phyloP scores from a whole-genome alignment of 2,888 invertebrate species.

The Lamellibrachia columna region DNA sequence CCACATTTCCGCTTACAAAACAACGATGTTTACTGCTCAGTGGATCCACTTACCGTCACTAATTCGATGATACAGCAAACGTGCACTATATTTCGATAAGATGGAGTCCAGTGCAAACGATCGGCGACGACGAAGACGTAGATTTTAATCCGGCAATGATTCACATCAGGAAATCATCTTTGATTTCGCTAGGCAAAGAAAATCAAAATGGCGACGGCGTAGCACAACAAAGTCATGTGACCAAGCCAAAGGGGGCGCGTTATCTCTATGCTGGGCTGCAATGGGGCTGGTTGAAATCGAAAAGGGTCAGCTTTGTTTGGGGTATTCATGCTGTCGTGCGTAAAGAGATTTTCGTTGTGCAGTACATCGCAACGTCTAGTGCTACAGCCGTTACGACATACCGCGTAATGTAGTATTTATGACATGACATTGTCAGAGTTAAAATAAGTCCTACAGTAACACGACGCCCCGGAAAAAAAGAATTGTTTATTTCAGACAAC shows the following conservation, averaged over 20 bases:
- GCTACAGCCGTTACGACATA: not conserved
- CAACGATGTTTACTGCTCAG: not conserved
- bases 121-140: not conserved
- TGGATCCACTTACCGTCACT: not conserved
- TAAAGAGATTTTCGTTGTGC: not conserved
- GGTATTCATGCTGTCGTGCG: not conserved
- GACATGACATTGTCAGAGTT: not conserved
- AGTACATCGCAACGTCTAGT: not conserved
- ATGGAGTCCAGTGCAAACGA: not conserved
- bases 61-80: not conserved
- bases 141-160: constrained; percentile 16
- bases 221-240: constrained; percentile 12
- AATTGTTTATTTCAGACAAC: no score
- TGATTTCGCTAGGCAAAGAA: constrained; percentile 11
- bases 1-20: constrained; percentile 16
- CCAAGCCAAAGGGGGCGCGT: not conserved
- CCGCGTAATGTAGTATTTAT: not conserved
- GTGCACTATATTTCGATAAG: not conserved
- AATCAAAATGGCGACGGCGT: not conserved
- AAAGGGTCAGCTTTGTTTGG: not conserved
- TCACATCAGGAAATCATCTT: constrained; percentile 10
- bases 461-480: no score
- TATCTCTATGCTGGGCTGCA: not conserved
- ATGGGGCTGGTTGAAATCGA: not conserved
- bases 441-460: no score